Base-by-base conservation (phyloP, 2,888 invertebrate species). In the Rotaria macrura region DNA sequence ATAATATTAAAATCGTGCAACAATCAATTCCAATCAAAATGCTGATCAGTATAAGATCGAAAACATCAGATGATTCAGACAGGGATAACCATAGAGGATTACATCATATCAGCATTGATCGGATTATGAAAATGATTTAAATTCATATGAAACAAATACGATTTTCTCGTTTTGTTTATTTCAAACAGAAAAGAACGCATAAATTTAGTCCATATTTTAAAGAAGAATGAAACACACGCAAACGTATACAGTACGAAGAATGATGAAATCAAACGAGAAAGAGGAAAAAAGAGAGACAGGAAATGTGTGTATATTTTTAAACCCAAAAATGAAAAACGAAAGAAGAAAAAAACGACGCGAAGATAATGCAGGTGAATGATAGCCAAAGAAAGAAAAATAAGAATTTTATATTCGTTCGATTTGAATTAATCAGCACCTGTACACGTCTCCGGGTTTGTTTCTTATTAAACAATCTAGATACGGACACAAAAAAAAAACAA, bases 191-290 rank as follows among this genome's bases (percentile, higher is more conserved):
- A 79, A 79, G 79, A 40, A 79, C 43, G 43, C 79, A 43, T 79
- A 79, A 43, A 43, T 79, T 79, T 43, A 79, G 79, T 79, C 79
- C 43, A 79, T 79, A 79, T 79, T n/a, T n/a, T 79, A 79, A 43
- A 43, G 40, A 79, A 25, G 43, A n/a, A 79, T 79, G 65, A 65
- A 65, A 65, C 65, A 54, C 54, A 65, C 29, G 38, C 34, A 79
- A 43, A 79, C 43, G 40, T 10, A 25, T 25, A 79, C 43, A 79
- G 43, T 43, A 79, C 79, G 43, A 79, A 79, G 38, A 34, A 40
- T 43, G 43, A 79, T 79, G 79, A 79, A 79, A 65, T 17, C 65
- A 34, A 65, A 65, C 34, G 9, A 65, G 20, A 65, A 65, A 65
- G 23, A 20, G 7, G 23, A 1, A 52, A 23, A 7, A 23, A 52